These are phyloP conservation scores for Mystacornis crossleyi DNA, from an alignment of 2,113 vertebrate genomes.

Conservation along the genomic window DNA sequence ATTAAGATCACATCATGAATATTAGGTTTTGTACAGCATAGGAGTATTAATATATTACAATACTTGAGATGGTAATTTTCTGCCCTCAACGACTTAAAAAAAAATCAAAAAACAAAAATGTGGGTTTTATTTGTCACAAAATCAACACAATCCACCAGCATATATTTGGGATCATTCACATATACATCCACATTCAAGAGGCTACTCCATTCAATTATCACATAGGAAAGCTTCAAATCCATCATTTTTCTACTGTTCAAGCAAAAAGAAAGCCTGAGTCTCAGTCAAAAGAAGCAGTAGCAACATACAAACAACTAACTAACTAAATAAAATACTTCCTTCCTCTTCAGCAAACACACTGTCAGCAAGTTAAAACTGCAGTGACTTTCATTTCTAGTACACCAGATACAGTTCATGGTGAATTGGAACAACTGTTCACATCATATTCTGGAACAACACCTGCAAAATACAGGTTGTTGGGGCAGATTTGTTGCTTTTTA, in stretches of 20 bases:
- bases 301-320: not conserved
- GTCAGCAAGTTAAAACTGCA: conserved; percentile 17
- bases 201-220: not conserved
- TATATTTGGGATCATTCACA: not conserved
- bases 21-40: not conserved
- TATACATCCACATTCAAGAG: not conserved
- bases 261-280: not conserved
- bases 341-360: conserved; percentile 2
- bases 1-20: not conserved
- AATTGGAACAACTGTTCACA: not conserved
- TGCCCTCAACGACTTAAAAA: not conserved
- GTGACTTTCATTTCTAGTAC: not conserved
- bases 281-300: not conserved
- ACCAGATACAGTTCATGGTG: not conserved
- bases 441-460: not conserved
- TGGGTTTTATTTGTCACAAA: not conserved
- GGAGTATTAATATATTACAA: not conserved
- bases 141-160: not conserved
- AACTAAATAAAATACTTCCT: conserved; percentile 5
- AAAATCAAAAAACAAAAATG: not conserved
- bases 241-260: not conserved
- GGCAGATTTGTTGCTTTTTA: not conserved
- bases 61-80: not conserved
- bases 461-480: not conserved
- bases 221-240: not conserved